phyloP scores from a whole-genome alignment of 2,113 vertebrate species.

The Syngnathus floridae region DNA sequence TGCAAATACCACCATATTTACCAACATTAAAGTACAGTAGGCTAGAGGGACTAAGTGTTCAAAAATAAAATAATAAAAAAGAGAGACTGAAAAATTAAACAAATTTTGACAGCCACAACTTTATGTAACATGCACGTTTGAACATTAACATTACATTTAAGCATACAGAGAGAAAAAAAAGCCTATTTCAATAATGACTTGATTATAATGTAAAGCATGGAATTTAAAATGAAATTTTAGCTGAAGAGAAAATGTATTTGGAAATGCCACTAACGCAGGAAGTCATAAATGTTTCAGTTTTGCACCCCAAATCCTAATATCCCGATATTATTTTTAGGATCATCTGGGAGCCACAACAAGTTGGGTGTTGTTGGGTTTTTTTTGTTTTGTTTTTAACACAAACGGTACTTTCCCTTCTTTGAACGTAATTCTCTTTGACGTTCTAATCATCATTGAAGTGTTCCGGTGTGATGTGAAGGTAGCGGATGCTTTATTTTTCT shows the following conservation, averaged over 20 bases:
- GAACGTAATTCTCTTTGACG: neutral
- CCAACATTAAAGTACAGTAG: too few relatives aligned
- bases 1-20: neutral
- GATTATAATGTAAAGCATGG: neutral
- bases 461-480: constrained; percentile 63
- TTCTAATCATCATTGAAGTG: constrained; percentile 1
- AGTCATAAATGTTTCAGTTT: neutral
- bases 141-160: neutral
- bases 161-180: neutral
- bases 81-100: neutral
- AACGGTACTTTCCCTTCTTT: constrained; percentile 53
- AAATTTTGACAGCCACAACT: neutral
- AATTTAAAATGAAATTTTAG: neutral
- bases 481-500: constrained; percentile 61
- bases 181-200: neutral
- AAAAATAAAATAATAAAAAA: too few relatives aligned
- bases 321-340: neutral
- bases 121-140: neutral
- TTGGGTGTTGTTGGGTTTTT: neutral
- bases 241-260: neutral
- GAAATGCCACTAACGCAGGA: too few relatives aligned
- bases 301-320: neutral
- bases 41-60: too few relatives aligned
- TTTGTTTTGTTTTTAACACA: neutral
- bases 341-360: neutral